Evolutionary conservation across 2,797 vertebrate species (phyloP), one percentile per base, ranked within the genome.

Genomic region (Decapterus maruadsi): DNA sequence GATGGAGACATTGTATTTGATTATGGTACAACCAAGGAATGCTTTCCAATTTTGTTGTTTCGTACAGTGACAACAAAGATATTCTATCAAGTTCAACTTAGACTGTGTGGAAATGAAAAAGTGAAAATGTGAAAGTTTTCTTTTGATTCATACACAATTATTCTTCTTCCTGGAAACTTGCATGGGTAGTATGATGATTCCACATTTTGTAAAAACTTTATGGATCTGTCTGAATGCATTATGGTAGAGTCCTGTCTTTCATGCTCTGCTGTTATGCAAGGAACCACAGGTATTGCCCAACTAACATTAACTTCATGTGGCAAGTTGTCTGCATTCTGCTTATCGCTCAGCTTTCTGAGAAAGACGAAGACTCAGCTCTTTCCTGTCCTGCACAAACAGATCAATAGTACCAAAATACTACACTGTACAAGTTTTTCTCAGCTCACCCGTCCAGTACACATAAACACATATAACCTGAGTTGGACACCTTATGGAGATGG

Each of bases 291-390:
- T 26, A 68, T 57, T 72, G 13, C 13, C 36, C 62, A 43, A 10
- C 68, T 76, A 55, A 82, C 62, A 46, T 56, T 66, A 51, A 82
- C 78, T 70, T 54, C 46, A 53, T 68, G 72, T 83, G 82, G 61
- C 82, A 51, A 69, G 72, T 68, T 76, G 59, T 45, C 58, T 53
- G n/a, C 56, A 50, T 66, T 60, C 66, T 80, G 69, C 55, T 50
- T 55, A 38, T 43, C 36, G 70, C 31, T 20, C 17, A 61, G 67
- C 59, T 64, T 64, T 60, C 51, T 73, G 36, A 68, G 50, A 79
- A 74, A 80, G 73, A 51, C 67, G 70, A 72, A 54, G 20, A 78
- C 55, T 45, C 40, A 55, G 22, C 38, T 31, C n/a, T 50, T 31
- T 20, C 20, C 17, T 57, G 12, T 45, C 14, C 34, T 40, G n/a